Evolutionary conservation across 2,113 vertebrate genomes (phyloP).

Genomic region (Onychostruthus taczanowskii): DNA sequence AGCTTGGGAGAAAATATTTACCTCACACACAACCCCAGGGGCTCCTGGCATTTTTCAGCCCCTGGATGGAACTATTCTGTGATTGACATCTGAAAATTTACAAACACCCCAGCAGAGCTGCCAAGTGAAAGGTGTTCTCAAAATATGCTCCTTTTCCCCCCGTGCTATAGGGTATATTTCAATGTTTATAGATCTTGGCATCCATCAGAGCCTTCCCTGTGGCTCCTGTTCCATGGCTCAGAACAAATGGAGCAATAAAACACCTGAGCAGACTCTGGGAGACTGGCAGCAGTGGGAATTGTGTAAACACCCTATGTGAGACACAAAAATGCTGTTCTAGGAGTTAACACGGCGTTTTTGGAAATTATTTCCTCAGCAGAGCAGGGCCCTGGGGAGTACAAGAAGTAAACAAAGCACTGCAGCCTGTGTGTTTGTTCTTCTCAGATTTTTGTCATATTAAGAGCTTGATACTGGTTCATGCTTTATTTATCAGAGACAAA

Average conservation of each 20-base stretch:
- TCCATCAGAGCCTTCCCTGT: neutral
- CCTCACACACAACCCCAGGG: neutral
- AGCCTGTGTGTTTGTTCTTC: neutral
- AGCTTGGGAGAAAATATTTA: neutral
- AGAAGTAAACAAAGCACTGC: neutral
- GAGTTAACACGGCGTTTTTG: neutral
- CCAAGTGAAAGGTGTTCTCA: neutral
- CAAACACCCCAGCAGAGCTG: neutral
- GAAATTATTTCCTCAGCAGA: neutral
- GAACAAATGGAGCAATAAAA: neutral
- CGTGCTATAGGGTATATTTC: fast-evolving
- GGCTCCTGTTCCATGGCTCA: neutral
- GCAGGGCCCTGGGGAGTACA: neutral
- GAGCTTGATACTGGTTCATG: neutral
- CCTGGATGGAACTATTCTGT: neutral
- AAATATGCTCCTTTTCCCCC: neutral
- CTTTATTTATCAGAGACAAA: neutral
- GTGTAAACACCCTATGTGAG: neutral
- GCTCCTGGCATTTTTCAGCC: neutral
- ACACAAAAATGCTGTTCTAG: neutral
- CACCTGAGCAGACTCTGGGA: neutral
- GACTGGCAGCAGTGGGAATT: neutral
- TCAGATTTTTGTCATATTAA: neutral
- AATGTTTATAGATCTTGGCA: neutral
- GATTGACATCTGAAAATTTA: neutral